Evolutionary conservation across 2,888 invertebrate species (phyloP).

Genomic region (Brachypalpus laphriformis): DNA sequence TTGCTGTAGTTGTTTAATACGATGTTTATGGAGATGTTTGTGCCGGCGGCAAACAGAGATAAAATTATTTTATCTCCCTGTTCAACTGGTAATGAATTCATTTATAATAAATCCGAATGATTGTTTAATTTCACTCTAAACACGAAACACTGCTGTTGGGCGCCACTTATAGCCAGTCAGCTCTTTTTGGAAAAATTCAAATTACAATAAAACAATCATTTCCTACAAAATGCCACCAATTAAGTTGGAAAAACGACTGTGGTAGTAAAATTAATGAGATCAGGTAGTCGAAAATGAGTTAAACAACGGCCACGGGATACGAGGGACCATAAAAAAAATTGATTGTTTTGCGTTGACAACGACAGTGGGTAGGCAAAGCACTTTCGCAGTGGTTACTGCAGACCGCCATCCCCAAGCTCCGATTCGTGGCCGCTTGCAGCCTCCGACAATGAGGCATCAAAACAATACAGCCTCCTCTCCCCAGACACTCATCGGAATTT

Average conservation of each 20-base stretch:
- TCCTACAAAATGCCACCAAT: neutral
- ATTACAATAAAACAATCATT: conserved; percentile 18
- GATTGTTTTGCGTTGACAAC: conserved; percentile 6
- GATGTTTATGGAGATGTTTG: conserved; percentile 69
- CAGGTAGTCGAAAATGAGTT: conserved; percentile 10
- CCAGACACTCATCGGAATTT: conserved; percentile 45
- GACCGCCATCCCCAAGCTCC: neutral
- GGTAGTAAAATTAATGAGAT: conserved; percentile 23
- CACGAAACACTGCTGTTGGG: neutral
- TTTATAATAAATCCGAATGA: conserved; percentile 31
- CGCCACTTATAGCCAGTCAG: neutral
- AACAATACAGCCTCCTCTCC: conserved; percentile 36
- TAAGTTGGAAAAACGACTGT: neutral
- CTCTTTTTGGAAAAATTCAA: neutral
- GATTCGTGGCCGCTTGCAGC: no score
- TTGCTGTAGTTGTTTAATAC: conserved; percentile 65
- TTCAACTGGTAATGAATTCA: conserved; percentile 52
- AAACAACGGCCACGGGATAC: neutral
- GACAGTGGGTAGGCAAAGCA: neutral
- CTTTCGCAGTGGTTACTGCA: no score
- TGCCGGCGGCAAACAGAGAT: conserved; percentile 30
- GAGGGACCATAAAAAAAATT: conserved; percentile 12
- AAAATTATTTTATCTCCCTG: conserved; percentile 51
- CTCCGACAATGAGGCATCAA: conserved; percentile 11
- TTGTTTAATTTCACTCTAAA: conserved; percentile 16